These are phyloP conservation scores for Canis aureus DNA, from an alignment of 2,113 vertebrate genomes.

Conservation along the genomic window DNA sequence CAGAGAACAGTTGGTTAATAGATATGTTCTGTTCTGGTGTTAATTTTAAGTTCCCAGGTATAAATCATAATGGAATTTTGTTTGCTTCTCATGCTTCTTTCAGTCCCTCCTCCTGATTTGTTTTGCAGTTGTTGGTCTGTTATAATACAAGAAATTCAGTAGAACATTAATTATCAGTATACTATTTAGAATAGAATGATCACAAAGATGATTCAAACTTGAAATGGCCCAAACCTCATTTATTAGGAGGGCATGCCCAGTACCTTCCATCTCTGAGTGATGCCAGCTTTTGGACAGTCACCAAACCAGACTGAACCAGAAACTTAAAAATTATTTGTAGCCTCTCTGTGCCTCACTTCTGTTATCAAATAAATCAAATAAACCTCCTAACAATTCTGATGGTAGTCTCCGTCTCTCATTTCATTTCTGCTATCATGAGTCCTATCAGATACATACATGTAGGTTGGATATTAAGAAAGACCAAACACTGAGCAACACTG, in stretches of 20 bases:
- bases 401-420: background rate
- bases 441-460: background rate
- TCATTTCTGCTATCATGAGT: background rate
- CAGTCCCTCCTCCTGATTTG: background rate
- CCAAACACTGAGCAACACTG: background rate
- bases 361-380: background rate
- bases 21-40: background rate
- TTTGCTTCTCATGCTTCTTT: background rate
- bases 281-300: background rate
- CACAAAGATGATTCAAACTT: background rate
- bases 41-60: background rate
- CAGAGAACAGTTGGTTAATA: background rate
- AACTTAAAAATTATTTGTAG: background rate
- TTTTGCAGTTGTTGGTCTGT: background rate
- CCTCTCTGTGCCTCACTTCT: background rate
- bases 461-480: background rate
- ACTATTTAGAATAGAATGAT: background rate
- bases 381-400: background rate
- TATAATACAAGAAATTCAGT: background rate
- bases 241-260: too few species aligned
- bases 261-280: background rate
- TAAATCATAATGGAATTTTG: background rate
- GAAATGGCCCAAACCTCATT: background rate
- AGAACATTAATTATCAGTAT: background rate
- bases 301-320: background rate